Percentiles rank a stretch among this genome's conserved stretches.
phyloP scores from a whole-genome alignment of 2,888 invertebrate species.

The Ariolimax columbianus region DNA sequence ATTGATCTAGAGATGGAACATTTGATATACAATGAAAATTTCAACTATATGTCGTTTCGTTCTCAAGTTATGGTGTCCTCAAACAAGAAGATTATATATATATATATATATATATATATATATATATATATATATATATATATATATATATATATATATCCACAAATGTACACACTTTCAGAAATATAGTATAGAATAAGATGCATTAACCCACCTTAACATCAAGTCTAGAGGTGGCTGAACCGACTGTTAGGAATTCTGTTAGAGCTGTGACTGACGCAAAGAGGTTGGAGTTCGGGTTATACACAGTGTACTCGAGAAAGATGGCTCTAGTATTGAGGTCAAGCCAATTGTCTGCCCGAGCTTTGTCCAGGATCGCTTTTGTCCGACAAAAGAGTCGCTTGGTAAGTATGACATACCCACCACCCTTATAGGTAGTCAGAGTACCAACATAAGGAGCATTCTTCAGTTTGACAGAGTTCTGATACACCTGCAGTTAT shows the following conservation, averaged over 20 bases:
- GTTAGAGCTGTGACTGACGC: slow-evolving; percentile 73
- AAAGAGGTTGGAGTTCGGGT: slow-evolving; percentile 78
- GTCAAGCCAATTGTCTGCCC: slow-evolving; percentile 79
- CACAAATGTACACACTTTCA: too few relatives aligned
- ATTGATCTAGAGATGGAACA: too few relatives aligned
- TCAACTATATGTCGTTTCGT: too few relatives aligned
- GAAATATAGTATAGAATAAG: too few relatives aligned
- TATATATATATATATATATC: too few relatives aligned
- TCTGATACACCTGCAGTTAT: slow-evolving; percentile 72
- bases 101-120: too few relatives aligned
- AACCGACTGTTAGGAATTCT: slow-evolving; percentile 75
- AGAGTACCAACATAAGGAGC: slow-evolving; percentile 78
- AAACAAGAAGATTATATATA: too few relatives aligned
- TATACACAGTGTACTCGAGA: slow-evolving; percentile 81
- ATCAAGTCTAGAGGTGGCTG: slow-evolving; percentile 69
- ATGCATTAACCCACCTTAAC: slow-evolving; percentile 73
- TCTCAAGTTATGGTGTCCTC: too few relatives aligned
- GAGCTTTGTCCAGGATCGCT: slow-evolving; percentile 55
- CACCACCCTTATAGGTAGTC: slow-evolving; percentile 78
- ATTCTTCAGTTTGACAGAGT: slow-evolving; percentile 77
- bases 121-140: too few relatives aligned
- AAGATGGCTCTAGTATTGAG: slow-evolving; percentile 80
- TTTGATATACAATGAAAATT: too few relatives aligned
- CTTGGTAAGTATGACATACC: slow-evolving; percentile 74
- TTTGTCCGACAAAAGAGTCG: slow-evolving; percentile 71